Evolutionary conservation across 64 coral and sea anemone species (phyloP), one percentile per base, ranked within the genome.

Genomic region (Hydrozoanthus tunicans): DNA sequence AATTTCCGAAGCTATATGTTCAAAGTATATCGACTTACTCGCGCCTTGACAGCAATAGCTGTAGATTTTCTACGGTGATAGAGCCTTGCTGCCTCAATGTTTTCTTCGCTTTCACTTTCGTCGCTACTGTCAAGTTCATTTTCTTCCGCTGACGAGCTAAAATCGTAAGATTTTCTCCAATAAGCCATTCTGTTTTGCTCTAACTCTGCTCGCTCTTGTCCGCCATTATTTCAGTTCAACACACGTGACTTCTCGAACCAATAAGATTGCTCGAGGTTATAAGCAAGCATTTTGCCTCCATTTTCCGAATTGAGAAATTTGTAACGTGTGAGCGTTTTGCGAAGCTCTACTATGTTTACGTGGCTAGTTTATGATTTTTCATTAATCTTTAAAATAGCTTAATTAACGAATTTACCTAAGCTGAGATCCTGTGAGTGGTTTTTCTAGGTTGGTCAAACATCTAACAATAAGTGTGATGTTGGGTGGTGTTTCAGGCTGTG

Each of bases 51-150:
- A 12, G 92, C 85, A 64, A 90, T 90, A 14, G 93, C 95, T 4
- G 95, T 96, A 9, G 95, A 96, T 70, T 96, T 96, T 84, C 95
- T 80, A n/a, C 95, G 77, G 54, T 96, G 92, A 76, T 96, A 96
- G 13, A 93, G 79, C 32, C 84, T 96, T 5, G 77, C 75, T 43
- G 82, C 81, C 86, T 96, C 95, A 27, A 89, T 53, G 54, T 90
- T 91, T 62, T 78, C 84, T 70, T 96, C 95, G 67, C 70, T 92
- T 78, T 96, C 95, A 76, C 95, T 96, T 75, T 96, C 95, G 12
- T 96, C 94, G 10, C 92, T 94, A 80, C 92, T 94, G 90, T 96
- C 95, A 26, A 96, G 72, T 54, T 96, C 95, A 94, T 89, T 94
- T 73, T 96, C 95, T 14, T 92, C 95, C 10, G 73, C 75, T 55